A percentile compares a stretch with the other conserved stretches of the same genome.
These are phyloP conservation scores for Melanostoma scalare DNA, from an alignment of 2,888 invertebrate species.

Conservation along the genomic window DNA sequence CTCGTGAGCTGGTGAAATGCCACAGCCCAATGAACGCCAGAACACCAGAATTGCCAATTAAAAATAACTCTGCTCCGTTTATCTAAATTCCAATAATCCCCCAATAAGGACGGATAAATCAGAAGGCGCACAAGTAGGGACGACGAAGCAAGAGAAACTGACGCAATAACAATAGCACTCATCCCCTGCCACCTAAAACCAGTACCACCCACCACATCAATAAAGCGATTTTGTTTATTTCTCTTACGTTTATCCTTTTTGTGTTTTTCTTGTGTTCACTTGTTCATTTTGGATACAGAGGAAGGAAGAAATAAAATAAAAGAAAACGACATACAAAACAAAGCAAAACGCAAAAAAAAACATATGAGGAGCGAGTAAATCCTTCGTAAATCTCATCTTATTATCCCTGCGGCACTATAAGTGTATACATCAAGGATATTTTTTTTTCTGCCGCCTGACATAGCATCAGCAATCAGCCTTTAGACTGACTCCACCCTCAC, in stretches of 20 bases:
- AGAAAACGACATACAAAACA: conserved; percentile 37
- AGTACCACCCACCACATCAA: conserved; percentile 52
- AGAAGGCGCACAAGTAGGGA: conserved; percentile 33
- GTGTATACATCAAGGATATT: conserved; percentile 65
- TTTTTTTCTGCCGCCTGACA: conserved; percentile 39
- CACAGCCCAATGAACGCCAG: conserved; percentile 49
- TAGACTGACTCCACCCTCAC: neutral
- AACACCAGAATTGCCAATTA: conserved; percentile 71
- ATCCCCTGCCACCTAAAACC: conserved; percentile 1
- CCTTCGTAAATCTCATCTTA: conserved; percentile 71
- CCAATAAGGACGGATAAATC: conserved; percentile 71
- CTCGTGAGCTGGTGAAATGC: conserved; percentile 48
- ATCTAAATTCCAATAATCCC: conserved; percentile 73
- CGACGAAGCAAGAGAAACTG: conserved; percentile 47
- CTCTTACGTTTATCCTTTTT: conserved; percentile 51
- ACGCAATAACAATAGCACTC: conserved; percentile 19
- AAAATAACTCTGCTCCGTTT: conserved; percentile 71
- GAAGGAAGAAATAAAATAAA: conserved; percentile 17
- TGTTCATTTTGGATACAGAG: conserved; percentile 9
- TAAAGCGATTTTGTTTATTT: conserved; percentile 68
- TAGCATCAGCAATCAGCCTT: conserved; percentile 44
- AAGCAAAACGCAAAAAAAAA: too few species aligned
- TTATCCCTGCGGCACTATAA: conserved; percentile 71
- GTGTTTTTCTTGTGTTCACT: conserved; percentile 8
- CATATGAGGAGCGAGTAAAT: conserved; percentile 55